Evolutionary conservation across 2,113 vertebrate genomes (phyloP), one percentile per base, ranked within the genome.

Genomic region (Casuarius casuarius): DNA sequence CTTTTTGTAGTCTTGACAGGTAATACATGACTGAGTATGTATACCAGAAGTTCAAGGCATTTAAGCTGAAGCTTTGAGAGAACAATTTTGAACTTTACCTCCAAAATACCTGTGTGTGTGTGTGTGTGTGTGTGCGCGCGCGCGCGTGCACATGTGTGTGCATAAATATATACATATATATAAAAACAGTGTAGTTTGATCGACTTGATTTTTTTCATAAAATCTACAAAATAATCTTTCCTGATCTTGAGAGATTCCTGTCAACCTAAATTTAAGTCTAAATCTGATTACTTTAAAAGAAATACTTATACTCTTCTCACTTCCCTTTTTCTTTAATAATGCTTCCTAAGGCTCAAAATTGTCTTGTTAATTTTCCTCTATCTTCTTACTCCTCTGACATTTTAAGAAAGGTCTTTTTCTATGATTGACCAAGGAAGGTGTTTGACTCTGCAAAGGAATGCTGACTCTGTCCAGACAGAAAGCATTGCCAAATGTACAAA

Each of bases 361-460:
- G 54, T 68, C 38, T 65, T 85, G 42, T 33, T 93, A 51, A 15
- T 86, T 87, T 94, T 87, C 63, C 33, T 74, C 63, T 78, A 35
- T 79, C 22, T 78, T 89, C 91, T 90, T 44, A 84, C 87, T 90
- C 29, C 46, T 68, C 65, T 96, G n/a, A 59, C 48, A 83, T 93
- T 87, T 92, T 46, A 89, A 93, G 48, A 90, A 88, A 77, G 38
- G 10, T 56, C 8, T 78, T 74, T 87, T 77, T 42, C 40, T 77
- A 46, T 25, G 48, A 0, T 63, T 79, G 40, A 28, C 68, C 79
- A 46, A 62, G 66, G 58, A 92, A 16, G 3, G 14, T 94, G 61
- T 92, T 90, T 94, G 85, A 79, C 88, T 76, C 21, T 90, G 59
- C 82, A 95, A 78, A 67, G 44, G 66, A 84, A 79, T 48, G 80